Conservation (phyloP, 2,797 vertebrate species). For the Dermochelys coriacea region DNA sequence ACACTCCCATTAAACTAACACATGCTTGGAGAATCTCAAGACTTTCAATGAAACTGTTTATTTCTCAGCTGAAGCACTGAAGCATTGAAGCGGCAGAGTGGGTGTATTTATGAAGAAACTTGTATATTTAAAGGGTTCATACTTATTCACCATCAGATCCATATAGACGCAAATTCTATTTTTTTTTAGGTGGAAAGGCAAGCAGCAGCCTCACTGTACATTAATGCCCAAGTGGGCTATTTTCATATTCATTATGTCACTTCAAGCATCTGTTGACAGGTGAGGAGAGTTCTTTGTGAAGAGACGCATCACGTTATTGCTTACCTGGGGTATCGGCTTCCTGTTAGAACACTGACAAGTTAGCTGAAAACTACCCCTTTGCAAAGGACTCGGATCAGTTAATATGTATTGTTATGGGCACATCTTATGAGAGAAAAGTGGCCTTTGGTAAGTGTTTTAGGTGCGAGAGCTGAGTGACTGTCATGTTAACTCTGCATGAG, state of each 20-base stretch:
- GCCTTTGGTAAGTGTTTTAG: neutral
- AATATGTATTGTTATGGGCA: neutral
- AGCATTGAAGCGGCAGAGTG: slow-evolving; percentile 1
- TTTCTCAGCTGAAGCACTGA: slow-evolving; percentile 32
- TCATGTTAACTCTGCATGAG: neutral
- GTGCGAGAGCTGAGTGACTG: slow-evolving; percentile 15
- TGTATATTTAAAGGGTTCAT: neutral
- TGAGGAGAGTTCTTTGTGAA: slow-evolving; percentile 68
- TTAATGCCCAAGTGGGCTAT: slow-evolving; percentile 47
- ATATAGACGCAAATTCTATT: slow-evolving; percentile 18
- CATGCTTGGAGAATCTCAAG: neutral
- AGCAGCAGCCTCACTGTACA: slow-evolving; percentile 48
- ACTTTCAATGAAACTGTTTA: neutral
- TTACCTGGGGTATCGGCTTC: slow-evolving; percentile 52
- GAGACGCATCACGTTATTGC: slow-evolving; percentile 50
- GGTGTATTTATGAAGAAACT: neutral
- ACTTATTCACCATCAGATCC: slow-evolving; percentile 24
- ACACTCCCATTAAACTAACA: neutral
- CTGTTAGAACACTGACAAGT: slow-evolving; percentile 32
- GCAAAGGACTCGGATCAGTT: neutral
- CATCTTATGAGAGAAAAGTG: slow-evolving; percentile 33
- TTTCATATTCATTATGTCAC: slow-evolving; percentile 69
- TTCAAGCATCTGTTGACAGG: slow-evolving; percentile 73
- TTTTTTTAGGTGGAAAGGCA: slow-evolving; percentile 29
- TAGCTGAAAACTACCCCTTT: neutral